Base-by-base conservation (phyloP, 2,888 invertebrate genomes). In the Lydus trimaculatus region DNA sequence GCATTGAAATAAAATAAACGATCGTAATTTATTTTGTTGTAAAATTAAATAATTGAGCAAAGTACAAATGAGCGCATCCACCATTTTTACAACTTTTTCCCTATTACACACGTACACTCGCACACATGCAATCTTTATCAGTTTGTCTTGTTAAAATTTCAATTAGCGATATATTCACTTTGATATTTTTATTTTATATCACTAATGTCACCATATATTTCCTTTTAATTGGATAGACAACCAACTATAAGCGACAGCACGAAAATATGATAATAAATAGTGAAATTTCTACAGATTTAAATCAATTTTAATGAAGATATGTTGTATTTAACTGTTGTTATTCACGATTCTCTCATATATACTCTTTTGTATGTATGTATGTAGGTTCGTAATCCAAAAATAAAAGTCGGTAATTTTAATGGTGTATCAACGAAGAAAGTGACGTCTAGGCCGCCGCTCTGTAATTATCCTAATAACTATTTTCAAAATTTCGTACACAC, bases 391-490 rank as follows among this genome's bases (percentile, higher is more conserved):
- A 43, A 17, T 43, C 17, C 4, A 43, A 13, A 17, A 43, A 52
- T 1, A 52, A 52, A 43, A 43, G 15, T 15, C 15, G 43, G 36
- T 15, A 36, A 43, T 65, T 65, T 65, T 61, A 65, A 65, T 60
- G 28, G 65, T 15, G 52, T 15, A 36, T 60, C 60, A 58, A 67
- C 66, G 64, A 52, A 52, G 39, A 67, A 58, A 64, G 64, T 31
- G 48, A 68, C 52, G 68, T 62, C 68, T 65, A 65, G 65, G 65
- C 62, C 58, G 69, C 78, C 78, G 78, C 76, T 74, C 76, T 78
- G 64, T 78, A 78, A 78, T 78, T 76, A 78, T 75, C 70, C 71
- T 75, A 78, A 78, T 76, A 72, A 75, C 74, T 72, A 74, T 75
- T 76, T 78, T 76, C 73, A 65, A 67, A 36, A 70, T 72, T 78